Evolutionary conservation across 1,140 invertebrate species (phyloP), one percentile per base, ranked within the genome.

Genomic region (Hesperophylax magnus): DNA sequence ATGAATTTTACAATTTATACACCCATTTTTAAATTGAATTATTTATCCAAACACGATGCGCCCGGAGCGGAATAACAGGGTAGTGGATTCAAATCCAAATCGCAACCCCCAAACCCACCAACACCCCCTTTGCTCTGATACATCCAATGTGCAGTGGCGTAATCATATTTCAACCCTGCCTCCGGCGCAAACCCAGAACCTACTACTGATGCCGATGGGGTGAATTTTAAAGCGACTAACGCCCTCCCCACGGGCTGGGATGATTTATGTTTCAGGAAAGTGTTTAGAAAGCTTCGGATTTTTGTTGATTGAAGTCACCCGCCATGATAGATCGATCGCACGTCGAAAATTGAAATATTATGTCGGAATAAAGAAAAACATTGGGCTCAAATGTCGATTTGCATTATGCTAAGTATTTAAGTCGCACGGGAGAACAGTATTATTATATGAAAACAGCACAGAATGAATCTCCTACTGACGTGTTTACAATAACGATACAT

Each of bases 1-100:
- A 80, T 80, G 80, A 80, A 85, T 85, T 84, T 85, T 85, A 84
- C 83, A 84, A 85, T 85, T 85, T 85, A 84, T 84, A 85, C 82
- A 78, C 72, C 82, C 83, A 81, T 83, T 83, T 67, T 72, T 54
- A 79, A 84, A 85, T 85, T 84, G 82, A 84, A 85, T 85, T 83
- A 84, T 85, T 84, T 84, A 84, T 85, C 67, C 81, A 82, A 83
- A 83, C 81, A 84, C 61, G 83, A 80, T 39, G 75, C 54, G 77
- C 78, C 82, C 77, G 27, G 54, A 80, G 79, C 63, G 61, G 67
- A 47, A 60, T 78, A 79, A 84, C 69, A 56, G 77, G 63, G 63
- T 65, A 27, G 39, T 60, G 31, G 39, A 39, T 54, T 72, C 75
- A 75, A 74, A 79, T 77, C 77, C 71, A 27, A 71, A 82, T 78